These are phyloP conservation scores for Rostratula benghalensis DNA, from an alignment of 2,113 vertebrate species.

Conservation along the genomic window DNA sequence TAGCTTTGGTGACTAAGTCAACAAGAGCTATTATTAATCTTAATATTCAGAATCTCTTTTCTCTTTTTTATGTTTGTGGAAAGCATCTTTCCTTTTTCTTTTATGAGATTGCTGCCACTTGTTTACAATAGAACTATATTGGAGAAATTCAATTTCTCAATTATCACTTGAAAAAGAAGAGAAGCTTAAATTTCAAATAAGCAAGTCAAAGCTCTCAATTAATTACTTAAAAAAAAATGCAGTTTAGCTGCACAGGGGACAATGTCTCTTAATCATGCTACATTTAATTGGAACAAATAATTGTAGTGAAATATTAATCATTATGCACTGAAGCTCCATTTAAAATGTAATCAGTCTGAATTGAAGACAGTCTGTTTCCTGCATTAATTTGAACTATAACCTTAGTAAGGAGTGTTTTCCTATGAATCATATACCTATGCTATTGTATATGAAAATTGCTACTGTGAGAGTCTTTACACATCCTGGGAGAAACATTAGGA, in stretches of 20 bases:
- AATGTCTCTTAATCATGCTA: conserved; percentile 50
- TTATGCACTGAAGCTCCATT: conserved; percentile 9
- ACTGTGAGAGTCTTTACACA: background rate
- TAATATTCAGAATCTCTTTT: background rate
- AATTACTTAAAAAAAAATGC: background rate
- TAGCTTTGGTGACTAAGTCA: background rate
- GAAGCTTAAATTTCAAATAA: conserved; percentile 20
- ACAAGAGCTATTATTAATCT: background rate
- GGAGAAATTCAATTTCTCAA: conserved; percentile 35
- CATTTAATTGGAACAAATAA: conserved; percentile 67
- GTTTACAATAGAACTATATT: background rate
- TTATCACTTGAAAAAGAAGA: background rate
- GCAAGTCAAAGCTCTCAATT: conserved; percentile 43
- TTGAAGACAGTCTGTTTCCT: background rate
- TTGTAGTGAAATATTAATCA: conserved; percentile 52
- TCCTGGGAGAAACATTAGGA: background rate
- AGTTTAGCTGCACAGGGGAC: conserved; percentile 10
- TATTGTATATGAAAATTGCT: background rate
- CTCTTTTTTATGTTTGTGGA: background rate
- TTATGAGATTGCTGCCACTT: background rate
- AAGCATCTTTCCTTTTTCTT: background rate
- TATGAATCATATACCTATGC: background rate
- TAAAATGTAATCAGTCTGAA: conserved; percentile 39
- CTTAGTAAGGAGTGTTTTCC: background rate
- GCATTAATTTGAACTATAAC: background rate